These are phyloP conservation scores for Plodia interpunctella DNA, from an alignment of 1,140 invertebrate genomes.

Conservation along the genomic window DNA sequence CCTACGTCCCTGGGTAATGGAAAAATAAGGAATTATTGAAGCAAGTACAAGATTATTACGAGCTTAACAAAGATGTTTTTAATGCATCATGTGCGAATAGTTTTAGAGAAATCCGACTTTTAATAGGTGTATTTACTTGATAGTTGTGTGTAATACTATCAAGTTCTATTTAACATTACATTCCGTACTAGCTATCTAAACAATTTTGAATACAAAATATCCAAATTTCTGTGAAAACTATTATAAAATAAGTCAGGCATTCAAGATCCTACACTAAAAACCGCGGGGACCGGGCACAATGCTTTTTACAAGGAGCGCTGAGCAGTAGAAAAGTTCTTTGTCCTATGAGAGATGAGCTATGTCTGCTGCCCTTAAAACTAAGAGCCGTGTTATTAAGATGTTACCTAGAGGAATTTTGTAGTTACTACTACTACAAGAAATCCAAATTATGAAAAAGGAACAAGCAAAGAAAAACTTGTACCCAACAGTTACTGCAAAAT, in stretches of 20 bases:
- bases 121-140: no score
- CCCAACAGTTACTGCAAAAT: no score
- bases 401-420: neutral
- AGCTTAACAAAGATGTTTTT: no score
- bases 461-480: no score
- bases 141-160: no score
- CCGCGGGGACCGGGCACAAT: constrained; percentile 38
- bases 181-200: no score
- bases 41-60: neutral
- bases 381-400: constrained; percentile 12
- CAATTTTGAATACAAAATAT: neutral
- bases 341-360: constrained; percentile 36
- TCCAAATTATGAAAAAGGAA: neutral
- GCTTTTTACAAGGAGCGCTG: constrained; percentile 58
- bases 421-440: neutral
- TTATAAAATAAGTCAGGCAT: neutral
- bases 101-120: no score
- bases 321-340: constrained; percentile 47
- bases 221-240: constrained; percentile 16
- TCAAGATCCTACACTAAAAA: neutral
- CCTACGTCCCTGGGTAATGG: constrained; percentile 17
- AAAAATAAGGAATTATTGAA: constrained; percentile 22
- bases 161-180: no score
- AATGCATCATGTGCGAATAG: no score
- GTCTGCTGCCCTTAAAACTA: constrained; percentile 29